Percentiles rank a stretch among this genome's conserved stretches.
These are phyloP conservation scores for Acleris emargana DNA, from an alignment of 2,888 invertebrate genomes.

Conservation along the genomic window DNA sequence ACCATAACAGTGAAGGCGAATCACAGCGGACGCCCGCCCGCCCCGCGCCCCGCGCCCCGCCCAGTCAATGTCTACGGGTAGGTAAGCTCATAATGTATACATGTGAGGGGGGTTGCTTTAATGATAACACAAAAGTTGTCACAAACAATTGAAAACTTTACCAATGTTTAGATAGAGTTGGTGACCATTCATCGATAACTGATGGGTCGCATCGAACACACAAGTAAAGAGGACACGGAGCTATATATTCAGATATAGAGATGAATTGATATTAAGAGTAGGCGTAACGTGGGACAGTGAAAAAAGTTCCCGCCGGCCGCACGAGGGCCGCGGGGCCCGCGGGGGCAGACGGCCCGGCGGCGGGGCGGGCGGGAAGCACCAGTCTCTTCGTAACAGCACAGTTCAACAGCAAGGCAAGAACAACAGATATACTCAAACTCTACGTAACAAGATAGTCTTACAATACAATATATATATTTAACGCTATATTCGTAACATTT, in stretches of 20 bases:
- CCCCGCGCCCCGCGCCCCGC: conserved; percentile 19
- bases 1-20: conserved; percentile 43
- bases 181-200: too few species aligned
- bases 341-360: background rate
- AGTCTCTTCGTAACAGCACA: conserved; percentile 25
- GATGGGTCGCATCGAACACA: too few species aligned
- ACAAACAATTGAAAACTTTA: too few species aligned
- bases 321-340: background rate
- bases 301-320: background rate
- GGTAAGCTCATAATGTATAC: too few species aligned
- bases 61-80: too few species aligned
- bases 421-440: conserved; percentile 18
- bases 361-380: conserved; percentile 23
- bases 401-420: conserved; percentile 31
- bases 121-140: too few species aligned
- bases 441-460: conserved; percentile 12
- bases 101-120: too few species aligned
- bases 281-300: too few species aligned
- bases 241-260: too few species aligned
- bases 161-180: too few species aligned
- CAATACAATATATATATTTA: conserved; percentile 18
- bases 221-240: too few species aligned
- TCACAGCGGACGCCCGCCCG: conserved; percentile 49
- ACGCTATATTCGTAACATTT: conserved; percentile 25
- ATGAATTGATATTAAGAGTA: too few species aligned